phyloP scores from a whole-genome alignment of 2,888 invertebrate species.

The Isotomurus palustris region DNA sequence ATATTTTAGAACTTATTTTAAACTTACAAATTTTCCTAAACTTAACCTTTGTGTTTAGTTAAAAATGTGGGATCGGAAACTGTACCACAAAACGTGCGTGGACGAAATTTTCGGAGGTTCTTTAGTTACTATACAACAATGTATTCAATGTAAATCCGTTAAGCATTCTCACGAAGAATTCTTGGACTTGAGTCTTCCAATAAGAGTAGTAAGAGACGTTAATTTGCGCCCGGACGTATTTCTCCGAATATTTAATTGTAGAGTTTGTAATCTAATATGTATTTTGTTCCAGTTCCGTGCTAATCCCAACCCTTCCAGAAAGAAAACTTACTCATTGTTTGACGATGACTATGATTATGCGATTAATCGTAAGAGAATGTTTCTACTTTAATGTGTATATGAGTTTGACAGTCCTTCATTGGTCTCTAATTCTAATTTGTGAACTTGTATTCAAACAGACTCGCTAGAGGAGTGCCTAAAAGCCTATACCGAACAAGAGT shows the following conservation, averaged over 20 bases:
- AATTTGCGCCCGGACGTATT: not conserved
- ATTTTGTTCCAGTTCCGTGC: slow-evolving; percentile 47
- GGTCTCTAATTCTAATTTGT: not conserved
- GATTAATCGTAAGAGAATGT: slow-evolving; percentile 44
- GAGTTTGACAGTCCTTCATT: not conserved
- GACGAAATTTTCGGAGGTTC: slow-evolving; percentile 93
- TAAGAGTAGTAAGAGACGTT: slow-evolving; percentile 53
- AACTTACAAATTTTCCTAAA: not conserved
- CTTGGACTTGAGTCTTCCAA: slow-evolving; percentile 88
- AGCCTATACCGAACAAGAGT: slow-evolving; percentile 85
- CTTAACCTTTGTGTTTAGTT: slow-evolving; percentile 26
- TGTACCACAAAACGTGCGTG: slow-evolving; percentile 52
- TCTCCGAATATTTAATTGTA: not conserved
- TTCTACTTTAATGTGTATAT: not conserved
- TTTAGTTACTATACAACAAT: slow-evolving; percentile 81
- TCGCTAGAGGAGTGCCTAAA: slow-evolving; percentile 81
- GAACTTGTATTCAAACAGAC: slow-evolving; percentile 22
- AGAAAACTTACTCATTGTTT: slow-evolving; percentile 29
- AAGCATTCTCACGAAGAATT: slow-evolving; percentile 88
- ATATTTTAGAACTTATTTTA: no score
- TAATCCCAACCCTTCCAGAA: slow-evolving; percentile 55
- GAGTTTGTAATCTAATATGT: not conserved
- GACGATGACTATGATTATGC: slow-evolving; percentile 46
- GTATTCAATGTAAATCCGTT: slow-evolving; percentile 80
- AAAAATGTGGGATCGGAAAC: slow-evolving; percentile 43